These are phyloP conservation scores for Vanacampus margaritifer DNA, from an alignment of 2,113 vertebrate species.

Conservation along the genomic window DNA sequence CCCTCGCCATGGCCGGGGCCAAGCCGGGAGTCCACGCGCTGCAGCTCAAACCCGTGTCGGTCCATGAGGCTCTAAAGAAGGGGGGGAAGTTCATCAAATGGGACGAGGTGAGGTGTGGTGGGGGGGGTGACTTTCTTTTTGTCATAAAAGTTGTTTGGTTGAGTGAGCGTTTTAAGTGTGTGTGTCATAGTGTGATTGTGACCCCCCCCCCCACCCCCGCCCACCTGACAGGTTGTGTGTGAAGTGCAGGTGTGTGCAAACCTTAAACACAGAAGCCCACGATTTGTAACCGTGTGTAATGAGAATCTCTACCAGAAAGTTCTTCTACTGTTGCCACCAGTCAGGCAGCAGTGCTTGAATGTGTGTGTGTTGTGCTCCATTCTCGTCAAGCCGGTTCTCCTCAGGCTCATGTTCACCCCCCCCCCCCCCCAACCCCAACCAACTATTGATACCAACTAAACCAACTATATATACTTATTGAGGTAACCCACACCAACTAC, in stretches of 20 bases:
- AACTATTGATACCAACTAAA: too few species aligned
- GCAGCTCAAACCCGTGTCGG: constrained; percentile 83
- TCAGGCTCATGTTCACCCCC: constrained; percentile 21
- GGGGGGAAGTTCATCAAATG: constrained; percentile 91
- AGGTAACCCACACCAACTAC: background rate
- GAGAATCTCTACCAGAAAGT: constrained; percentile 17
- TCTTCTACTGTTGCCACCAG: constrained; percentile 9
- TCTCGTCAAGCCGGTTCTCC: constrained; percentile 61
- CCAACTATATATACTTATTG: too few species aligned
- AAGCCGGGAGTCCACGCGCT: constrained; percentile 87
- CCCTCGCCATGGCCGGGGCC: constrained; percentile 83
- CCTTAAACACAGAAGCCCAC: constrained; percentile 18
- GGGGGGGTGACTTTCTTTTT: background rate
- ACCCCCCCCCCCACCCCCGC: background rate
- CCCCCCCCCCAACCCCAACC: background rate
- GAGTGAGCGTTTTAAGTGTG: background rate
- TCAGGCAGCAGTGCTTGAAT: constrained; percentile 19
- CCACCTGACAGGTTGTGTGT: background rate
- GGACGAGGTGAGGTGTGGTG: constrained; percentile 80
- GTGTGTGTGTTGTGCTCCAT: constrained; percentile 37
- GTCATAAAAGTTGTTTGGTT: background rate
- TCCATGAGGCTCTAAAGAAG: constrained; percentile 76
- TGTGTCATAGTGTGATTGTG: background rate
- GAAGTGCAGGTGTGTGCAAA: constrained; percentile 33
- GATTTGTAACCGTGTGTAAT: constrained; percentile 8